Evolutionary conservation across 64 coral and sea anemone species (phyloP).

Genomic region (Dendronephthya gigantea): DNA sequence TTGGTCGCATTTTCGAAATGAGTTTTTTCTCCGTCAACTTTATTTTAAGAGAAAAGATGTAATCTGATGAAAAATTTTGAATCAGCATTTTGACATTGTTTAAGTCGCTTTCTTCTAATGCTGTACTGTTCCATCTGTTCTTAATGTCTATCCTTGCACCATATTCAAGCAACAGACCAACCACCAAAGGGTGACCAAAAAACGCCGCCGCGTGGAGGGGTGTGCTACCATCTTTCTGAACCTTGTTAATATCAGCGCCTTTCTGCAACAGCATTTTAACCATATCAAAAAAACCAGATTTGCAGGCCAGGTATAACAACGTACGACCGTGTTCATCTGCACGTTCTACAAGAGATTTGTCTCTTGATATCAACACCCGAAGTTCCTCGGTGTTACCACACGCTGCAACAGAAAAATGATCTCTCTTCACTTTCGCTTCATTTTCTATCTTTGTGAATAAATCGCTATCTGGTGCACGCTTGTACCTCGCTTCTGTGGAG

Average conservation of each 20-base stretch:
- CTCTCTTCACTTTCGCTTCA: too few relatives aligned
- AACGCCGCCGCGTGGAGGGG: constrained; percentile 35
- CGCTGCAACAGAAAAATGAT: constrained; percentile 23
- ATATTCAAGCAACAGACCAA: constrained; percentile 30
- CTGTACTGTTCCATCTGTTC: constrained; percentile 25
- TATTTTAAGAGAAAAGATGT: background rate
- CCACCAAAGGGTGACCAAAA: constrained; percentile 20
- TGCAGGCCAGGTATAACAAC: constrained; percentile 22
- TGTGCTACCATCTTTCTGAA: constrained; percentile 37
- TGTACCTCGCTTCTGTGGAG: constrained; percentile 22
- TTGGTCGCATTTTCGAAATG: background rate
- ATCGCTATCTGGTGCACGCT: background rate
- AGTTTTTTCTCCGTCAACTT: background rate
- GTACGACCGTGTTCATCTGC: constrained; percentile 28
- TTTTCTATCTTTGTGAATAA: background rate
- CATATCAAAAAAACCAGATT: constrained; percentile 42
- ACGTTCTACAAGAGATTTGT: background rate
- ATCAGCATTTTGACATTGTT: background rate
- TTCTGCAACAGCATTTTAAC: constrained; percentile 13
- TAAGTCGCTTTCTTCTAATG: background rate
- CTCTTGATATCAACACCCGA: background rate
- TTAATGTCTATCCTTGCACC: constrained; percentile 12
- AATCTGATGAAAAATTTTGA: constrained; percentile 9
- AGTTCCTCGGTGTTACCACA: constrained; percentile 22
- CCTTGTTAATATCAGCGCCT: constrained; percentile 22